These are phyloP conservation scores for Cotesia congregata DNA, from an alignment of 2,888 invertebrate genomes.

Conservation along the genomic window DNA sequence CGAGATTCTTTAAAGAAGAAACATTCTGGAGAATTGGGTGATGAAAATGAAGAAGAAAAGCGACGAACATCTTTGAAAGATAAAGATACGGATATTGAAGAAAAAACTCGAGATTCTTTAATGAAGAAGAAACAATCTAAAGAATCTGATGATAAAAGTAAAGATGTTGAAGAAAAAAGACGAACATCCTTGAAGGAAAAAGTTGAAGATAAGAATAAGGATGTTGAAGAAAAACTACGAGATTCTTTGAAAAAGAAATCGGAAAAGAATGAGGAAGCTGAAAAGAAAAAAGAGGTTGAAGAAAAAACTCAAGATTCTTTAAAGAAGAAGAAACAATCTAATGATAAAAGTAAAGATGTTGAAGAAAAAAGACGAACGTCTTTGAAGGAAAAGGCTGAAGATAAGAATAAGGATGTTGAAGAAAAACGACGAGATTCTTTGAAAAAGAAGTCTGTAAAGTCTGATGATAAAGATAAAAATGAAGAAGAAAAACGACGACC, in stretches of 20 bases:
- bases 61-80: conserved; percentile 61
- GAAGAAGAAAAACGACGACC: conserved; percentile 46
- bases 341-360: conserved; percentile 56
- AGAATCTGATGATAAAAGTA: conserved; percentile 65
- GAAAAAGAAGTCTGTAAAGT: conserved; percentile 41
- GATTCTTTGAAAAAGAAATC: conserved; percentile 42
- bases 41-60: conserved; percentile 62
- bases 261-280: conserved; percentile 37
- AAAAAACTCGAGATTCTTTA: conserved; percentile 57
- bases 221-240: conserved; percentile 52
- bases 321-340: not conserved
- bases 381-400: conserved; percentile 53
- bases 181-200: conserved; percentile 61
- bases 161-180: conserved; percentile 58
- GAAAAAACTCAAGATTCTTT: conserved; percentile 57
- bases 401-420: conserved; percentile 32
- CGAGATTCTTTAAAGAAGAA: conserved; percentile 52
- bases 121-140: not conserved
- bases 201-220: conserved; percentile 41
- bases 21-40: conserved; percentile 60
- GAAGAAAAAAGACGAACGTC: conserved; percentile 65
- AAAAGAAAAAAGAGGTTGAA: conserved; percentile 43
- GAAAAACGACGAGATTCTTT: conserved; percentile 56
- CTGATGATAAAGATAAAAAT: not conserved
- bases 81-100: conserved; percentile 43